Evolutionary conservation across 2,888 invertebrate genomes (phyloP), one percentile per base, ranked within the genome.

Genomic region (Stegophylla sp.): DNA sequence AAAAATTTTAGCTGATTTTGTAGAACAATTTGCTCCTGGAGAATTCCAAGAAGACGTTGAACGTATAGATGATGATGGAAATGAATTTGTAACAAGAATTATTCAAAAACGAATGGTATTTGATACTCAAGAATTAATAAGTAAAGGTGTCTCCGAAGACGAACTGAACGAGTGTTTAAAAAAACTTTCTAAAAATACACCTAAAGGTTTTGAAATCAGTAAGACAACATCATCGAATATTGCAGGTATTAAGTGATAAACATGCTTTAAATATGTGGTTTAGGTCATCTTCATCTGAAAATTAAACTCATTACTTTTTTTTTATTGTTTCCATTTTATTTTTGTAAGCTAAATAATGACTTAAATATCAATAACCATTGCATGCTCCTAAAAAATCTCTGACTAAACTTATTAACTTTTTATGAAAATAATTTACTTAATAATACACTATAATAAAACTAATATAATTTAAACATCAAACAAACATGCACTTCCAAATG

Each of bases 11-110:
- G 85, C 86, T 82, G 87, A 88, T 75, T 89, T 88, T 83, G 87
- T 89, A 53, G 87, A 88, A 77, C 86, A 87, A 71, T 89, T 89
- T 84, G 87, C 87, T 74, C 88, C 88, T 77, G 89, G 89, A 13
- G 89, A 89, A 84, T 87, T 89, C 15, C 59, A 63, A 71, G 63
- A 79, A 3, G n/a, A 71, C 9, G 17, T 41, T 1, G 69, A 71
- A 59, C 71, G 15, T 41, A 79, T 26, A 23, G 79, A 79, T 41
- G 61, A 71, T 12, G 28, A 61, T 48, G 79, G 79, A 28, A 79
- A 79, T 41, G 34, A 59, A 41, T 59, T 61, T 51, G 17, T 61
- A 17, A 71, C 61, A 15, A 63, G 7, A 61, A 63, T 71, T 23
- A 15, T 79, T 23, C 79, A 79, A 79, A 79, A 79, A 71, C 48